Evolutionary conservation across 1,140 invertebrate genomes (phyloP), one percentile per base, ranked within the genome.

Genomic region (Temnothorax curvispinosus): DNA sequence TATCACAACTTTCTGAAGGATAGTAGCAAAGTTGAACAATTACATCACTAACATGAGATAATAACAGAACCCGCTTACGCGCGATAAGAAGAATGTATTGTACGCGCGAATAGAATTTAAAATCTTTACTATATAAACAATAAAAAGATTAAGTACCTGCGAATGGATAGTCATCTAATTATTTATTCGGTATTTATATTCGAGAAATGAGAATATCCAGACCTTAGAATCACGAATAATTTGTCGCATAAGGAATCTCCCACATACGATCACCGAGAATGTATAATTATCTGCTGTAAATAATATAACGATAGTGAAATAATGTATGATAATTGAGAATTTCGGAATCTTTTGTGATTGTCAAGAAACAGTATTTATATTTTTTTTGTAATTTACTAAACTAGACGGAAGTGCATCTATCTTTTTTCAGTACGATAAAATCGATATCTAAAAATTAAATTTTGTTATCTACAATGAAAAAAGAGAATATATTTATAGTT

Each of bases 141-240:
- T 62, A 64, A 58, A 76, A 84, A 84, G 0, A 32, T 64, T 50
- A 52, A 87, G 56, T 85, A 78, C 50, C 65, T 88, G 80, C 32
- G 50, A 85, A 72, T 32, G 27, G 7, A 67, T 80, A 88, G 32
- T 47, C 8, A 60, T 11, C 3, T 58, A 84, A 64, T 84, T 76
- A 52, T 21, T 78, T 50, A n/a, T 2, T 80, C 38, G n/a, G 4
- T 84, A 78, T 88, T 88, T 89, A 85, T 72, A 64, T 86, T 86
- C 7, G 0, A 58, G 41, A 47, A 69, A 44, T 13, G 38, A 62
- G 27, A 50, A 41, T 9, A 56, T 69, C 7, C 8, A 6, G 15
- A 69, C 21, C 5, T 56, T 0, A 32, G 3, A 62, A 64, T 77
- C 2, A 27, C 2, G 54, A 67, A 4, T 27, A 69, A 56, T 18